A percentile compares a stretch with the other conserved stretches of the same genome.
Conservation (phyloP, 2,888 invertebrate species). For the Apamea sordens region DNA sequence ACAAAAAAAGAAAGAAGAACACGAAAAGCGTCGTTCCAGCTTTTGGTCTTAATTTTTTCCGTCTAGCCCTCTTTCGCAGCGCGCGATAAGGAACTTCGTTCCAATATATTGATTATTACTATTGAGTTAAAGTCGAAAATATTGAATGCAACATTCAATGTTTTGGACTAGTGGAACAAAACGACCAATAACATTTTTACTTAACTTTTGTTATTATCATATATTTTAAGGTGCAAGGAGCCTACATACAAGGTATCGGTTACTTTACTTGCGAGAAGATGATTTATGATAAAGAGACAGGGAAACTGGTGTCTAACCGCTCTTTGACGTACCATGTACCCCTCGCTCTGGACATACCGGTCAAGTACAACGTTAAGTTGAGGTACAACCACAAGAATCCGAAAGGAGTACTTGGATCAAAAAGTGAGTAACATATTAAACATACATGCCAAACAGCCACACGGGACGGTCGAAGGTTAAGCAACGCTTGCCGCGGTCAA, state of each 20-base stretch:
- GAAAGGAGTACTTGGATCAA: constrained; percentile 92
- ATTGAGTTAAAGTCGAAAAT: neutral
- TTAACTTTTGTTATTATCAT: neutral
- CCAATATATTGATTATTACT: neutral
- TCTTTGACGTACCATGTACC: constrained; percentile 94
- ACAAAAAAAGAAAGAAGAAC: too few relatives aligned
- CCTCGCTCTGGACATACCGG: constrained; percentile 92
- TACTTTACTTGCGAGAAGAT: constrained; percentile 93
- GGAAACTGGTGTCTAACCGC: constrained; percentile 92
- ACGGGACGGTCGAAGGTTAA: neutral
- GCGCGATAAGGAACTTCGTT: too few relatives aligned
- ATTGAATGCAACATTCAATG: neutral
- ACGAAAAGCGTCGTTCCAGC: too few relatives aligned
- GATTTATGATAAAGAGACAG: constrained; percentile 90
- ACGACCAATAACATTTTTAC: neutral
- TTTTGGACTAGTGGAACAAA: neutral
- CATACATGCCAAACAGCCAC: neutral
- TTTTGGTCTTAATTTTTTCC: too few relatives aligned
- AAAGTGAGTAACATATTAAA: constrained; percentile 85
- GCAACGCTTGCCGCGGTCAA: neutral
- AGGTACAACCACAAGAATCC: constrained; percentile 91
- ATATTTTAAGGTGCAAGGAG: constrained; percentile 91
- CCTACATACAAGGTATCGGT: constrained; percentile 93
- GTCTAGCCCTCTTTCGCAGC: too few relatives aligned
- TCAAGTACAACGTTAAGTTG: constrained; percentile 91